Percentiles rank a stretch among this genome's conserved stretches.
phyloP scores from a whole-genome alignment of 1,140 invertebrate genomes.

The Mactra quadrangularis region DNA sequence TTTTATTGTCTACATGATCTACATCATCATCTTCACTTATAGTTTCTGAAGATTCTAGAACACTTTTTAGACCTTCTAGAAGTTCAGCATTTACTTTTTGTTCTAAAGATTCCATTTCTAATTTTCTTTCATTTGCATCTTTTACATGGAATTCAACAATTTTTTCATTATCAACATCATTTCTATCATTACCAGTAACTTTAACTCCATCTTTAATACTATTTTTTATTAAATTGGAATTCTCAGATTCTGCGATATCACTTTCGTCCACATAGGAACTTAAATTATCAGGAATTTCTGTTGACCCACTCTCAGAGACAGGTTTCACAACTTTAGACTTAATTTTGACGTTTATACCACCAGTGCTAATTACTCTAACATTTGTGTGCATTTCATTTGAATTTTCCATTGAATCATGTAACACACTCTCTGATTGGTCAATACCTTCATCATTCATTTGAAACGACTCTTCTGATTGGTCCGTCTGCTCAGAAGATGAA shows the following conservation, averaged over 20 bases:
- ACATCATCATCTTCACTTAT: too few species aligned
- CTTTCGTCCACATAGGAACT: conserved; percentile 10
- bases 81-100: conserved; percentile 39
- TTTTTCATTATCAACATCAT: background rate
- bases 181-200: background rate
- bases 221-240: background rate
- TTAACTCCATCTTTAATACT: background rate
- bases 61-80: conserved; percentile 14
- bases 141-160: background rate
- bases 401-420: background rate
- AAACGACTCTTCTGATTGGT: background rate
- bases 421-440: background rate
- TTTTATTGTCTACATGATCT: too few species aligned
- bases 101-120: conserved; percentile 1
- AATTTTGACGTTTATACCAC: conserved; percentile 22
- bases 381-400: background rate
- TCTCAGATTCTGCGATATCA: conserved; percentile 22
- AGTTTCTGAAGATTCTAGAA: conserved; percentile 3
- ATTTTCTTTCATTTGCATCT: background rate
- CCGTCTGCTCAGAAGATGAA: background rate
- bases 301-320: background rate
- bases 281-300: background rate
- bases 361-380: conserved; percentile 5
- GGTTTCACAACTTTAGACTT: conserved; percentile 28
- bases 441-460: background rate